Percentiles rank a stretch among this genome's conserved stretches.
These are phyloP conservation scores for Gnathonemus echidnorhynchus DNA, from an alignment of 2,113 vertebrate species.

Conservation along the genomic window DNA sequence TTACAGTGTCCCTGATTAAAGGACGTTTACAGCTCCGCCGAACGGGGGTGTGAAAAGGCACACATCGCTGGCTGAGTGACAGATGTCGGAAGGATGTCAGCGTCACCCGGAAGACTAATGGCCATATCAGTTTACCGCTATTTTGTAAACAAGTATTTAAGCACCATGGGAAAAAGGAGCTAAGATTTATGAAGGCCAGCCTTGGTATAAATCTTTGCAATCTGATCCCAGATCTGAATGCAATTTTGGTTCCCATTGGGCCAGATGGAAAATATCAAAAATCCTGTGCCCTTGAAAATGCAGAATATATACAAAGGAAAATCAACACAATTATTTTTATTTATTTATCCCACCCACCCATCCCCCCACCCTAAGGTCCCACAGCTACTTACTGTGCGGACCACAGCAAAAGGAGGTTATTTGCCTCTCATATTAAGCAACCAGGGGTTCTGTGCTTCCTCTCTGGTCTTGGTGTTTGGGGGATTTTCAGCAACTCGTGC, in stretches of 20 bases:
- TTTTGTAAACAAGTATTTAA: conserved; percentile 8
- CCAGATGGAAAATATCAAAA: conserved; percentile 7
- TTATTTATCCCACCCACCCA: not conserved
- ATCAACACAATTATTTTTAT: not conserved
- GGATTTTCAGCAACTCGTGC: not conserved
- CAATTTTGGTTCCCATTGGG: not conserved
- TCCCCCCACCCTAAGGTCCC: too few species aligned
- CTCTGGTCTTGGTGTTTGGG: not conserved
- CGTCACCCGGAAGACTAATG: not conserved
- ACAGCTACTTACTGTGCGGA: not conserved
- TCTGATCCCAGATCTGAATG: not conserved
- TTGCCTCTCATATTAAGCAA: not conserved
- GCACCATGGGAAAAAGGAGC: not conserved
- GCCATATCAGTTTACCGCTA: not conserved
- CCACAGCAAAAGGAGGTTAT: not conserved
- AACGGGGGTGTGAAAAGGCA: not conserved
- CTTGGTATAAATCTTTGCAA: conserved; percentile 1
- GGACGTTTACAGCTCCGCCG: not conserved
- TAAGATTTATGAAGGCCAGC: not conserved
- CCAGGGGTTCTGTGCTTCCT: not conserved
- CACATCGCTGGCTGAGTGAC: not conserved
- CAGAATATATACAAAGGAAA: not conserved
- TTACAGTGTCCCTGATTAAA: not conserved
- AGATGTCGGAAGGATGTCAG: not conserved
- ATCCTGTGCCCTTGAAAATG: not conserved